Percentiles rank a stretch among this genome's conserved stretches.
phyloP scores from a whole-genome alignment of 2,888 invertebrate genomes.

The Eupeodes latifasciatus region DNA sequence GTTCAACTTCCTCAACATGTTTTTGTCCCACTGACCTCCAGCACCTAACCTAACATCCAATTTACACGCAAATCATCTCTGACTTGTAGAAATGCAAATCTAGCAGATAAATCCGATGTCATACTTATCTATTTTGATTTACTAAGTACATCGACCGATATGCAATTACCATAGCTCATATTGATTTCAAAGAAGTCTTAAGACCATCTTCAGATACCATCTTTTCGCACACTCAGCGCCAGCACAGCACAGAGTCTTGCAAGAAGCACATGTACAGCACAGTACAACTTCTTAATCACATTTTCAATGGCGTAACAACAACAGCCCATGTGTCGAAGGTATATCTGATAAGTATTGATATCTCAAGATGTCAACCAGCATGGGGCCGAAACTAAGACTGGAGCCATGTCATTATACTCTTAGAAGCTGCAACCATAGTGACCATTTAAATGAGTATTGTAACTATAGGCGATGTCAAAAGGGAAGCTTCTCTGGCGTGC shows the following conservation, averaged over 20 bases:
- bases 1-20: constrained; percentile 74
- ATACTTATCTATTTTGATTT: constrained; percentile 64
- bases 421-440: constrained; percentile 60
- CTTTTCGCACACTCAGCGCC: not conserved
- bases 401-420: constrained; percentile 13
- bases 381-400: constrained; percentile 38
- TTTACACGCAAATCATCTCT: constrained; percentile 63
- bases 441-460: constrained; percentile 38
- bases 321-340: constrained; percentile 42
- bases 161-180: constrained; percentile 69
- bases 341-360: constrained; percentile 70
- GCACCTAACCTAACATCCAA: constrained; percentile 69
- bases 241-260: not conserved
- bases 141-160: constrained; percentile 66
- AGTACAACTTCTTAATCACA: constrained; percentile 34
- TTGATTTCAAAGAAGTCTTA: constrained; percentile 21
- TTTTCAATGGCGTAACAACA: constrained; percentile 57
- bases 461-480: not conserved
- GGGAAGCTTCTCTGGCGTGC: not conserved
- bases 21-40: constrained; percentile 72
- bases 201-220: constrained; percentile 13
- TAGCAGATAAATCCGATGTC: constrained; percentile 59
- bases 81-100: constrained; percentile 60
- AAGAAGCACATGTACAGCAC: not conserved
- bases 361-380: constrained; percentile 73